These are phyloP conservation scores for Brachionus sp. DNA, from an alignment of 1,140 invertebrate genomes.

Conservation along the genomic window DNA sequence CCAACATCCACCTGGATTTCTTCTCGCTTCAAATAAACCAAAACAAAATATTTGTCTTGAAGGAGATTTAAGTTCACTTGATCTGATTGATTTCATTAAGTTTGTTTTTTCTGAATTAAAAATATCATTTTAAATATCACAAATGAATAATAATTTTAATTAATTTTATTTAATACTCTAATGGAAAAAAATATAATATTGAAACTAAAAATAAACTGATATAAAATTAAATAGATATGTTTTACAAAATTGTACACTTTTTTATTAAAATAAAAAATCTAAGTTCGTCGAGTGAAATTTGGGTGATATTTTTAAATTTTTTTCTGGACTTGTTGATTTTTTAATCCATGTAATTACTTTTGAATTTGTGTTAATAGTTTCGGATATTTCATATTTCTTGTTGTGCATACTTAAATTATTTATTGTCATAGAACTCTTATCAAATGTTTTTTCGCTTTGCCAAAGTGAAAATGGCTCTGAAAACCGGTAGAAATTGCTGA, in stretches of 20 bases:
- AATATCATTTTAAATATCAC: background rate
- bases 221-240: background rate
- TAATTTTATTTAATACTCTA: too few species aligned
- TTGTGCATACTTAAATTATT: conserved; percentile 11
- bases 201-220: background rate
- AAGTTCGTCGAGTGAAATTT: conserved; percentile 18
- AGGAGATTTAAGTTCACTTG: background rate
- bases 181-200: background rate
- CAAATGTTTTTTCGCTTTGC: background rate
- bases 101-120: background rate
- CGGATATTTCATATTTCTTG: background rate
- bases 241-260: background rate
- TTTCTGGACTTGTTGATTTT: background rate
- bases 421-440: background rate
- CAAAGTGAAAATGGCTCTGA: background rate
- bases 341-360: background rate
- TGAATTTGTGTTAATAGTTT: background rate
- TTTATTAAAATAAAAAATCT: background rate
- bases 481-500: background rate
- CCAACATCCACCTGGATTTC: background rate
- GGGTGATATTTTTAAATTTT: background rate
- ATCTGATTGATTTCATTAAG: background rate
- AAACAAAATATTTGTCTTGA: background rate
- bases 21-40: background rate
- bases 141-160: background rate